Evolutionary conservation across 2,113 vertebrate species (phyloP).

Genomic region (Pluvialis apricaria): DNA sequence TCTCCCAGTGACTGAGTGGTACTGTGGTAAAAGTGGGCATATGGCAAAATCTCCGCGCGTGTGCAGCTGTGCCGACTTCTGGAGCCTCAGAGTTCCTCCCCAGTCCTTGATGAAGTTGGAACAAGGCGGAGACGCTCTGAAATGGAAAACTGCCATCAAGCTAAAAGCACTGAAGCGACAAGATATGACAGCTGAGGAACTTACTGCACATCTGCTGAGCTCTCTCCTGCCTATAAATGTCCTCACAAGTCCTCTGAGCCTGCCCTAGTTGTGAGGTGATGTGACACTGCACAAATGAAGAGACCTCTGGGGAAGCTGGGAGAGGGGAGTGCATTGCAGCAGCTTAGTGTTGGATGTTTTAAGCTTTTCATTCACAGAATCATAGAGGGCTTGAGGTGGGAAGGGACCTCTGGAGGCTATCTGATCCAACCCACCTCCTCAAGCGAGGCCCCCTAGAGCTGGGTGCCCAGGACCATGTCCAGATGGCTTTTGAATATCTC

Average conservation of each 20-base stretch:
- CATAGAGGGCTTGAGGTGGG: not conserved
- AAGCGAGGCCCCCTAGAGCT: not conserved
- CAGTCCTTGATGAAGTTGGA: not conserved
- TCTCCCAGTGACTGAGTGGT: not conserved
- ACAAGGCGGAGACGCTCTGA: not conserved
- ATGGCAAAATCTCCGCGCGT: not conserved
- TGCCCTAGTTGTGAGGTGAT: not conserved
- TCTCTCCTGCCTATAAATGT: not conserved
- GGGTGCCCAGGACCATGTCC: not conserved
- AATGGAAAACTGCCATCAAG: not conserved
- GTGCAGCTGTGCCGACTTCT: not conserved
- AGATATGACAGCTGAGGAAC: not conserved
- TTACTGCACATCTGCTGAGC: not conserved
- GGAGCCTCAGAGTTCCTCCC: not conserved
- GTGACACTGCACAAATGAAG: not conserved
- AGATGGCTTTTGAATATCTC: not conserved
- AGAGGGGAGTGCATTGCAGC: not conserved
- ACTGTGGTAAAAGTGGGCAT: not conserved
- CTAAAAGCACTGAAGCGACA: rapidly evolving
- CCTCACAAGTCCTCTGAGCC: not conserved
- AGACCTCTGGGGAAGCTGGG: not conserved
- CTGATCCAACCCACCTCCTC: not conserved
- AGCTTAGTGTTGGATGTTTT: not conserved
- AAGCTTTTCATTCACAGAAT: not conserved
- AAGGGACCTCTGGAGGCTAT: not conserved